Evolutionary conservation across 2,113 vertebrate genomes (phyloP), one percentile per base, ranked within the genome.

Genomic region (Odontophorus gujanensis): DNA sequence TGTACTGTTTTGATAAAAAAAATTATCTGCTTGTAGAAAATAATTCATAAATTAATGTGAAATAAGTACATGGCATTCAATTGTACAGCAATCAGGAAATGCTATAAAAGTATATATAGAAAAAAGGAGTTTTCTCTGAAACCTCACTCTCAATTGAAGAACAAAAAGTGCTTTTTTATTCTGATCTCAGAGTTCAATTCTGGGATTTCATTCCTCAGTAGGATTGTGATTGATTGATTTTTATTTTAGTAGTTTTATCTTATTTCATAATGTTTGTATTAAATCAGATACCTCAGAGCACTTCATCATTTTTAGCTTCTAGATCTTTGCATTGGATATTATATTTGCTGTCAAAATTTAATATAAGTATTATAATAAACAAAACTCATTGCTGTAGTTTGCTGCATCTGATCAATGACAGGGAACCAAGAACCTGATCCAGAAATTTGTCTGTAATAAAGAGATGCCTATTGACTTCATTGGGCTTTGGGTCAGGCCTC

Each of bases 141-240:
- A 4, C 32, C 19, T 69, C 50, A 68, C 85, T 94, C 26, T 34
- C 9, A 62, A 76, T 72, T 6, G 1, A 91, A 80, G 68, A 77
- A 80, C 51, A 76, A 69, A 69, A 92, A 87, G 10, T 67, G 61
- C 8, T 89, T 88, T 85, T 24, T 81, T 78, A 36, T 80, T 82
- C 48, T 71, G 53, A 4, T 81, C 69, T 73, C 55, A 80, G 59
- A 84, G 47, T 5, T 77, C 43, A 34, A n/a, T 81, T 90, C 58
- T 82, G 43, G 62, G 51, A 86, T 91, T 83, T 80, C 48, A 38
- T 92, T 87, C 45, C 65, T 62, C 84, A 89, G 79, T 19, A 76
- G 77, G 75, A 61, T 87, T 96, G 90, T 92, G 91, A 94, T 94
- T 90, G 89, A 93, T 97, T n/a, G 55, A 58, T 58, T n/a, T 94